A percentile compares a stretch with the other conserved stretches of the same genome.
phyloP scores from a whole-genome alignment of 2,797 vertebrate species.

The Psittacula echo region DNA sequence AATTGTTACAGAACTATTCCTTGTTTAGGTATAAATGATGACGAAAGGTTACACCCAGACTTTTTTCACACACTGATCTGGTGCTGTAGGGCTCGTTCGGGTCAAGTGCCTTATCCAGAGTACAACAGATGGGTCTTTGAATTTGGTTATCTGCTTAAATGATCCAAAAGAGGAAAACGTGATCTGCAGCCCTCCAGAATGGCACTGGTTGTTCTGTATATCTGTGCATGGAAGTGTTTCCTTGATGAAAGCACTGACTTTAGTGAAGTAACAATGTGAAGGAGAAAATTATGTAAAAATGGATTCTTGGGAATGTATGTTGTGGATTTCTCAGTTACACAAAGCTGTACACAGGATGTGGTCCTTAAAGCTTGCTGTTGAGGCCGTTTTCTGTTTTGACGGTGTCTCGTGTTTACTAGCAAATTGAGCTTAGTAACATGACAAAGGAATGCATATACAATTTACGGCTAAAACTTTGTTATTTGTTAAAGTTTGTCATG shows the following conservation, averaged over 20 bases:
- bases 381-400: background rate
- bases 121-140: background rate
- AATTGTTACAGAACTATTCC: background rate
- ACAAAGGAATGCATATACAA: background rate
- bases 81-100: background rate
- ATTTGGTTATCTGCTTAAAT: background rate
- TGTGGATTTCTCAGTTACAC: background rate
- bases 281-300: background rate
- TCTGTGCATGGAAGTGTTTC: background rate
- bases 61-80: background rate
- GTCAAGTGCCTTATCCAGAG: conserved; percentile 47
- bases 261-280: background rate
- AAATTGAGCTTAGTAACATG: background rate
- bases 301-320: background rate
- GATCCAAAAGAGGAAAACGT: background rate
- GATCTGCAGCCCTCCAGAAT: background rate
- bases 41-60: background rate
- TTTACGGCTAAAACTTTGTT: background rate
- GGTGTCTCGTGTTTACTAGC: background rate
- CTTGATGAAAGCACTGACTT: background rate
- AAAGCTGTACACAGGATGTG: background rate
- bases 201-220: background rate
- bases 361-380: background rate
- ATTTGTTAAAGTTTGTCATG: background rate
- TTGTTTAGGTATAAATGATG: background rate